A percentile compares a stretch with the other conserved stretches of the same genome.
Evolutionary conservation across 2,113 vertebrate genomes (phyloP).

Genomic region (Toxotes chatareus): DNA sequence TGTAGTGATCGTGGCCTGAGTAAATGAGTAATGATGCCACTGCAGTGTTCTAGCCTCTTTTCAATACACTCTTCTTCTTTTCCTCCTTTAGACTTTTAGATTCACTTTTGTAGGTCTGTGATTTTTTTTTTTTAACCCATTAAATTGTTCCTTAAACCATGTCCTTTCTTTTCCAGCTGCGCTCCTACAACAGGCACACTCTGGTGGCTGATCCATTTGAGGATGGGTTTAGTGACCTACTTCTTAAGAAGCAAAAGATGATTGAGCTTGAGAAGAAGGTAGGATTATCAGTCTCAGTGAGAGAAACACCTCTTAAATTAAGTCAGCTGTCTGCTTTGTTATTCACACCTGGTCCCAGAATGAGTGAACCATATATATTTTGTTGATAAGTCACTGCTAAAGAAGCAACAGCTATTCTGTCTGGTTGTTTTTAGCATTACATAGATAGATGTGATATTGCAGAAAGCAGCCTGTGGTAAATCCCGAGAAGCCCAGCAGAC

Average conservation of each 20-base stretch:
- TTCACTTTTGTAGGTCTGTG: too few species aligned
- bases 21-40: neutral
- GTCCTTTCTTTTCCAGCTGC: slow-evolving; percentile 83
- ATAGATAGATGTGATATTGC: neutral
- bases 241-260: slow-evolving; percentile 90
- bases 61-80: neutral
- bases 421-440: neutral
- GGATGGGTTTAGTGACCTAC: slow-evolving; percentile 90
- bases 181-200: slow-evolving; percentile 97
- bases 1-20: neutral
- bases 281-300: neutral
- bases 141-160: neutral
- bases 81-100: neutral
- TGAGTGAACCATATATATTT: neutral
- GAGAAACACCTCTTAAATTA: too few species aligned
- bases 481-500: neutral
- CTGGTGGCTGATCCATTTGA: slow-evolving; percentile 94
- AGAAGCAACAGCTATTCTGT: neutral
- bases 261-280: slow-evolving; percentile 91
- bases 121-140: neutral
- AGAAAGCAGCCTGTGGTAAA: neutral
- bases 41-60: neutral
- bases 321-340: neutral
- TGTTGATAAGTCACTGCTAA: neutral
- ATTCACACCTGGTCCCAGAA: neutral